Conservation (phyloP, 1,140 invertebrate species). For the Mycetomoellerius zeteki region DNA sequence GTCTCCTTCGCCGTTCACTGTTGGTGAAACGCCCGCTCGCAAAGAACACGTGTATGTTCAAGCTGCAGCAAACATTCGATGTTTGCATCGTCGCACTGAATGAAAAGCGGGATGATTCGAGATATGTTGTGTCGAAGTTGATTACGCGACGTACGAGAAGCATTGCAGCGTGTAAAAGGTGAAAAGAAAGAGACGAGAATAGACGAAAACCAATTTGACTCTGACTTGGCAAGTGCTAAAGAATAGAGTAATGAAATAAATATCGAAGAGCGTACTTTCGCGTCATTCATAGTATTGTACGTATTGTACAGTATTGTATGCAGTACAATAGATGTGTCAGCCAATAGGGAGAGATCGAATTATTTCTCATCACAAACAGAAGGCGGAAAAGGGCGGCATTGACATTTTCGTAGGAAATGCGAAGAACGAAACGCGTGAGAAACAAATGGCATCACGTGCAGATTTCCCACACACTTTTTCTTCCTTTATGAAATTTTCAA, state of each 20-base stretch:
- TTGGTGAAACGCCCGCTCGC: not conserved
- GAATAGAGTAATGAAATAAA: slow-evolving; percentile 47
- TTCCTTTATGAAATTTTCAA: not conserved
- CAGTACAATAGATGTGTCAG: slow-evolving; percentile 3
- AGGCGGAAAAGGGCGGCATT: slow-evolving; percentile 33
- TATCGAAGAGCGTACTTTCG: slow-evolving; percentile 24
- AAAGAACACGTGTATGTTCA: slow-evolving; percentile 24
- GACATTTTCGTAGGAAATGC: slow-evolving; percentile 25
- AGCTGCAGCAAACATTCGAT: not conserved
- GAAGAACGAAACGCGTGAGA: slow-evolving; percentile 13
- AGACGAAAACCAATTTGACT: slow-evolving; percentile 37
- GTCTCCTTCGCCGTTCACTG: slow-evolving; percentile 19
- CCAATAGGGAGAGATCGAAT: slow-evolving; percentile 24
- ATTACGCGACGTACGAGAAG: slow-evolving; percentile 10
- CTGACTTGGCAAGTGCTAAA: slow-evolving; percentile 9
- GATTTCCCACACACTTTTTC: slow-evolving; percentile 39
- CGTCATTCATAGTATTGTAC: not conserved
- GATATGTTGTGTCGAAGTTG: not conserved
- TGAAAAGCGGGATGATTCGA: slow-evolving; percentile 7
- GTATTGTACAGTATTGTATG: slow-evolving; percentile 9
- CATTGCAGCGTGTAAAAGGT: not conserved
- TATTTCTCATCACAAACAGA: slow-evolving; percentile 38
- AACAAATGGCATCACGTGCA: slow-evolving; percentile 28
- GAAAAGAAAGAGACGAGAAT: not conserved
- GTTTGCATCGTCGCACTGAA: slow-evolving; percentile 10